These are phyloP conservation scores for Diplodus puntazzo DNA, from an alignment of 2,797 vertebrate species.

Conservation along the genomic window DNA sequence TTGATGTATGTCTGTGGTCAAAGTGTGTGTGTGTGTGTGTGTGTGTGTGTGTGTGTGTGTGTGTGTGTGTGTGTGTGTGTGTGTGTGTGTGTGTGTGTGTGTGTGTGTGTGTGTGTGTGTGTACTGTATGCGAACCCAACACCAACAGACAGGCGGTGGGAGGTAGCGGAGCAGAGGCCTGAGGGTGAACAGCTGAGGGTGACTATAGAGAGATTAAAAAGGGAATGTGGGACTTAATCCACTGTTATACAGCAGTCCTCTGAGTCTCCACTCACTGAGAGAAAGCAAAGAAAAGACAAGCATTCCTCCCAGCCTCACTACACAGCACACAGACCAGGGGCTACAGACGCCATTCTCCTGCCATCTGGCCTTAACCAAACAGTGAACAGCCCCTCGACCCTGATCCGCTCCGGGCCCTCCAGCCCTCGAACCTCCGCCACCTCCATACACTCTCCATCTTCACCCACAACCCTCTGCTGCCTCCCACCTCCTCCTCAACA, in stretches of 20 bases:
- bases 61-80: not conserved
- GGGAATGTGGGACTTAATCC: constrained; percentile 84
- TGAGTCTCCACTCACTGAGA: constrained; percentile 65
- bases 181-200: constrained; percentile 73
- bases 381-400: constrained; percentile 47
- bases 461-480: not conserved
- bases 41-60: constrained; percentile 30
- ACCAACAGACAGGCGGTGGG: constrained; percentile 60
- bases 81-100: constrained; percentile 6
- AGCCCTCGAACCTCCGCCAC: constrained; percentile 3
- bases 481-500: constrained; percentile 9
- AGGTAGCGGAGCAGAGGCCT: constrained; percentile 57
- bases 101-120: constrained; percentile 31
- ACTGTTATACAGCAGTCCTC: constrained; percentile 67
- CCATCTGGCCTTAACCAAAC: constrained; percentile 79
- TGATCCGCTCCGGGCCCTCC: not conserved
- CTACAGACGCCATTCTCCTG: constrained; percentile 65
- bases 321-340: constrained; percentile 47
- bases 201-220: constrained; percentile 78
- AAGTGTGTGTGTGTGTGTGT: not conserved
- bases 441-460: constrained; percentile 2
- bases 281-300: constrained; percentile 69
- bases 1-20: not conserved
- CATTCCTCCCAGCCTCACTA: constrained; percentile 67
- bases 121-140: constrained; percentile 42